Evolutionary conservation across 1,140 invertebrate genomes (phyloP).

Genomic region (Tyrophagus putrescentiae): DNA sequence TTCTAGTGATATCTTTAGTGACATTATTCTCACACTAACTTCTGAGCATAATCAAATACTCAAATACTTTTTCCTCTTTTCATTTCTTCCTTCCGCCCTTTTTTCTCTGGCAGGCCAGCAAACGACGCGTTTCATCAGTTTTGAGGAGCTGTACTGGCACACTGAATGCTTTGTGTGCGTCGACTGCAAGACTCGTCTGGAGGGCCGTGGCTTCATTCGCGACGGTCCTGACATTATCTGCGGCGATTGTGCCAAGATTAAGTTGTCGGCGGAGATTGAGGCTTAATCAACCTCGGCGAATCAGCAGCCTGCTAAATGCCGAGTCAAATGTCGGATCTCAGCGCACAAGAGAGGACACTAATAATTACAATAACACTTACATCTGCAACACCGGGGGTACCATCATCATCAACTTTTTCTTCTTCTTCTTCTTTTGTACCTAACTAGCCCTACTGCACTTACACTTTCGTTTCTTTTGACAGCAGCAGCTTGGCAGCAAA

Average conservation of each 20-base stretch:
- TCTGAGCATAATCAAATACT: too few species aligned
- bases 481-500: too few species aligned
- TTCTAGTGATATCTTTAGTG: conserved; percentile 17
- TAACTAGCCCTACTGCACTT: too few species aligned
- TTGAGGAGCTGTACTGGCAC: conserved; percentile 99
- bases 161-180: conserved; percentile 98
- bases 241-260: conserved; percentile 93
- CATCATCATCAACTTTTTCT: neutral
- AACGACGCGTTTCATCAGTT: conserved; percentile 75
- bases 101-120: neutral
- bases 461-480: too few species aligned
- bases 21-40: neutral
- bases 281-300: neutral
- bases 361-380: too few species aligned
- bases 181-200: conserved; percentile 77
- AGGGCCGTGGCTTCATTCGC: conserved; percentile 96
- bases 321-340: too few species aligned
- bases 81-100: conserved; percentile 13
- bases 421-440: too few species aligned
- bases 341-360: neutral
- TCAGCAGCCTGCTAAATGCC: too few species aligned
- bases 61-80: too few species aligned
- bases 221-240: conserved; percentile 93
- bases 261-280: conserved; percentile 39
- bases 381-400: neutral